Percentiles rank a stretch among this genome's conserved stretches.
Evolutionary conservation across 2,888 invertebrate species (phyloP).

Genomic region (Pelosia muscerda): DNA sequence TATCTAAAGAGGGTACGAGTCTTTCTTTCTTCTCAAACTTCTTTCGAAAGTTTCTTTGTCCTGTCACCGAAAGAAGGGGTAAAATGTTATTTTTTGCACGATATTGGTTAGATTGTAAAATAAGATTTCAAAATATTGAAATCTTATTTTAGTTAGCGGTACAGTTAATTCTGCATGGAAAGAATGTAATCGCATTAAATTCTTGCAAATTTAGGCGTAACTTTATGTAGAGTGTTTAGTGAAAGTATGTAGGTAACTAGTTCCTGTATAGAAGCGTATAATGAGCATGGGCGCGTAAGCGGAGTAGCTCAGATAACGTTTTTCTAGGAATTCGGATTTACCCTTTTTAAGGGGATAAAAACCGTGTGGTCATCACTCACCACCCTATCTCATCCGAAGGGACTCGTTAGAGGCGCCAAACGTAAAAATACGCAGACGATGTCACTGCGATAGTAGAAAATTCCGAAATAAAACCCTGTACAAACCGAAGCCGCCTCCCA

Average conservation of each 20-base stretch:
- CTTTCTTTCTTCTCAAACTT: too few species aligned
- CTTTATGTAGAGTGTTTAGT: constrained; percentile 3
- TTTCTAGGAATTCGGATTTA: neutral
- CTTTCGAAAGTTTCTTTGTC: too few species aligned
- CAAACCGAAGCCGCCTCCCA: too few species aligned
- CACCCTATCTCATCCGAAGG: too few species aligned
- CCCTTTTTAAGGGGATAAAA: neutral
- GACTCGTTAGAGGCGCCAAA: too few species aligned
- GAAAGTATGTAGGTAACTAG: constrained; percentile 1
- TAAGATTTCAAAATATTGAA: neutral
- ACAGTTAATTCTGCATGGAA: constrained; percentile 3
- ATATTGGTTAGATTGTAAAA: too few species aligned
- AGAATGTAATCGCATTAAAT: neutral
- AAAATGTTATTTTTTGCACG: neutral
- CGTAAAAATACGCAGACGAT: too few species aligned
- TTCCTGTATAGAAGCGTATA: constrained; percentile 8
- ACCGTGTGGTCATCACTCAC: too few species aligned
- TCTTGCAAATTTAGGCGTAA: neutral
- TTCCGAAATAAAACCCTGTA: too few species aligned
- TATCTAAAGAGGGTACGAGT: neutral
- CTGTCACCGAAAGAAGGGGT: too few species aligned
- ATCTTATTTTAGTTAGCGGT: neutral
- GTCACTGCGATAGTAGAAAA: too few species aligned
- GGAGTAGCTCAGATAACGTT: neutral
- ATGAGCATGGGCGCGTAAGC: neutral